Percentiles rank a stretch among this genome's conserved stretches.
These are phyloP conservation scores for Tachycineta bicolor DNA, from an alignment of 2,113 vertebrate species.

Conservation along the genomic window DNA sequence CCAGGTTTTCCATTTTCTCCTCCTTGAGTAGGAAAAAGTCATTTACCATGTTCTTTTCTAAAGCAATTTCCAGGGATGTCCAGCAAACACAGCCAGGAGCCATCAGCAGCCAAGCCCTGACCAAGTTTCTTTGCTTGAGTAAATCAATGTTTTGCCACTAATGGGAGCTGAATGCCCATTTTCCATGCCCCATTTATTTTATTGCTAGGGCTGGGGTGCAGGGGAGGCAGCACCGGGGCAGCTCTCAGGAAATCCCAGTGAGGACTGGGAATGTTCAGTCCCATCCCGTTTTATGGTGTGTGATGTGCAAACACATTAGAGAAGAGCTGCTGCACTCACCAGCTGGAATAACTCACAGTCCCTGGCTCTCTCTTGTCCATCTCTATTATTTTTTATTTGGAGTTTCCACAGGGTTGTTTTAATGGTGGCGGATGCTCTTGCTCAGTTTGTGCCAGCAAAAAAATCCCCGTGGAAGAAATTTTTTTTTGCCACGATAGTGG, in stretches of 20 bases:
- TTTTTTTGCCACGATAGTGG: fast-evolving
- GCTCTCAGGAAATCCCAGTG: not conserved
- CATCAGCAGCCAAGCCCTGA: not conserved
- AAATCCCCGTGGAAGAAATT: not conserved
- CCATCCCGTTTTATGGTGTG: not conserved
- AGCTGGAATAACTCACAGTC: not conserved
- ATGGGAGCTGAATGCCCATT: not conserved
- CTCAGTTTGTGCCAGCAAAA: not conserved
- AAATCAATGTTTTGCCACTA: not conserved
- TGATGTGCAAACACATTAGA: not conserved
- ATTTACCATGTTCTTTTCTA: not conserved
- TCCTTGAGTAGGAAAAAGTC: not conserved
- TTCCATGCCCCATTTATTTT: not conserved
- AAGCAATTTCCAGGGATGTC: not conserved
- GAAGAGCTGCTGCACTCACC: not conserved
- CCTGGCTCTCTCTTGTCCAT: not conserved
- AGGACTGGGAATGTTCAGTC: fast-evolving
- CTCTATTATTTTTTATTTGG: not conserved
- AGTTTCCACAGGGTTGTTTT: not conserved
- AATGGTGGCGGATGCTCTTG: not conserved
- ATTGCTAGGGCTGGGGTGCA: not conserved
- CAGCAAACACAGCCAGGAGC: fast-evolving
- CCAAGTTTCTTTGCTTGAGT: not conserved
- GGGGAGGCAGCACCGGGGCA: not conserved
- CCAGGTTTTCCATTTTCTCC: not conserved